phyloP scores from a whole-genome alignment of 2,888 invertebrate genomes.

The Hymenopus coronatus region DNA sequence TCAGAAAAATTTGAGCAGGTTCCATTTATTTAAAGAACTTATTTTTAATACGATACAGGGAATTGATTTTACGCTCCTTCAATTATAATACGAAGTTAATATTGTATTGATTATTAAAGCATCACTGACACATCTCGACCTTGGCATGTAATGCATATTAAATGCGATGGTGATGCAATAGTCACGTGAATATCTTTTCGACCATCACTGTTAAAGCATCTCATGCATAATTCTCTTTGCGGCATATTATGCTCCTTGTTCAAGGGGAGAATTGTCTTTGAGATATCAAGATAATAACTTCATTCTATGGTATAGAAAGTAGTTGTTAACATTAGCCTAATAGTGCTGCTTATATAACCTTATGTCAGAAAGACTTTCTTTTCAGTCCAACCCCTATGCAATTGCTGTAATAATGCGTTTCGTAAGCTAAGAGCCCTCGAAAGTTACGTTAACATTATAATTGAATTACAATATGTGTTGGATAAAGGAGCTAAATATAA shows the following conservation, averaged over 20 bases:
- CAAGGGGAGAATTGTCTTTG: background rate
- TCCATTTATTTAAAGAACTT: background rate
- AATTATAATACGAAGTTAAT: background rate
- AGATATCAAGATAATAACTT: background rate
- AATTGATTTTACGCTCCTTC: background rate
- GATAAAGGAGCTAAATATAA: too few species aligned
- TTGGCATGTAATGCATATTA: background rate
- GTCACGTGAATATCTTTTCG: background rate
- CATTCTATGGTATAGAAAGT: background rate
- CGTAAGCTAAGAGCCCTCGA: background rate
- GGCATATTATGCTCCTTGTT: background rate
- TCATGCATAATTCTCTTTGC: background rate
- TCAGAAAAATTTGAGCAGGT: background rate
- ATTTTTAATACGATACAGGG: too few species aligned
- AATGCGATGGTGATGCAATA: background rate
- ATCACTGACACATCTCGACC: background rate
- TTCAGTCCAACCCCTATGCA: background rate
- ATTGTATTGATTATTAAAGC: background rate
- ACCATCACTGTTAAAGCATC: background rate
- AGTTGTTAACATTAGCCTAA: background rate
- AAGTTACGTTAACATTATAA: too few species aligned
- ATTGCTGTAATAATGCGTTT: background rate
- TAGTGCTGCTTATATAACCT: background rate
- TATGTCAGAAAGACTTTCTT: background rate
- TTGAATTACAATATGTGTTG: too few species aligned